Evolutionary conservation across 2,113 vertebrate genomes (phyloP).

Genomic region (Ia io): DNA sequence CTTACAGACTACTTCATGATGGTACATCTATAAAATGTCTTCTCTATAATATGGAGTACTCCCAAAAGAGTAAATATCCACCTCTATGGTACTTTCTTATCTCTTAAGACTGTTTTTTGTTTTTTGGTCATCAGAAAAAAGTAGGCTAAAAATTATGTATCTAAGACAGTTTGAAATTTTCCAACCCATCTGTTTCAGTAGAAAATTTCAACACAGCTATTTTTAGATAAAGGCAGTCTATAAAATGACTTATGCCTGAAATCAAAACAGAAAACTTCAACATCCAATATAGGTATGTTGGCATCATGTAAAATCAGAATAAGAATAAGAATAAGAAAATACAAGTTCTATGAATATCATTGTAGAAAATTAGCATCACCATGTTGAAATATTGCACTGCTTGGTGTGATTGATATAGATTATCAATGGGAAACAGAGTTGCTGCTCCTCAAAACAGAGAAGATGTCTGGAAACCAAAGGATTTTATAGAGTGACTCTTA

Average conservation of each 20-base stretch:
- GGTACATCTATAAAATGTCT: background rate
- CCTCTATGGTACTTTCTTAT: background rate
- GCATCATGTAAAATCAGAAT: background rate
- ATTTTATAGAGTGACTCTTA: background rate
- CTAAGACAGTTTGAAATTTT: background rate
- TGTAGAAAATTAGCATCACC: background rate
- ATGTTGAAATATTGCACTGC: background rate
- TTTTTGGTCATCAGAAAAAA: background rate
- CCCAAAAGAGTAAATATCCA: background rate
- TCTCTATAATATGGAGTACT: background rate
- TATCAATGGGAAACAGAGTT: background rate
- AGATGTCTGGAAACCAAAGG: background rate
- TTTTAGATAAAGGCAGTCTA: background rate
- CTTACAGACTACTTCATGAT: background rate
- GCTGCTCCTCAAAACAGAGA: background rate
- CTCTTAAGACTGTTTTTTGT: background rate
- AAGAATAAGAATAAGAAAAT: background rate
- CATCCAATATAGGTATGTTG: background rate
- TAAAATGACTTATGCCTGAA: background rate
- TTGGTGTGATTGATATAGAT: background rate
- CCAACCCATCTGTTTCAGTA: background rate
- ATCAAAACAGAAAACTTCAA: constrained; percentile 2
- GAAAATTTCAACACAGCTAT: constrained; percentile 12
- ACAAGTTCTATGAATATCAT: background rate
- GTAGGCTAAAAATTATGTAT: background rate